A percentile compares a stretch with the other conserved stretches of the same genome.
Evolutionary conservation across 2,888 invertebrate species (phyloP).

Genomic region (Anaspis maculata): DNA sequence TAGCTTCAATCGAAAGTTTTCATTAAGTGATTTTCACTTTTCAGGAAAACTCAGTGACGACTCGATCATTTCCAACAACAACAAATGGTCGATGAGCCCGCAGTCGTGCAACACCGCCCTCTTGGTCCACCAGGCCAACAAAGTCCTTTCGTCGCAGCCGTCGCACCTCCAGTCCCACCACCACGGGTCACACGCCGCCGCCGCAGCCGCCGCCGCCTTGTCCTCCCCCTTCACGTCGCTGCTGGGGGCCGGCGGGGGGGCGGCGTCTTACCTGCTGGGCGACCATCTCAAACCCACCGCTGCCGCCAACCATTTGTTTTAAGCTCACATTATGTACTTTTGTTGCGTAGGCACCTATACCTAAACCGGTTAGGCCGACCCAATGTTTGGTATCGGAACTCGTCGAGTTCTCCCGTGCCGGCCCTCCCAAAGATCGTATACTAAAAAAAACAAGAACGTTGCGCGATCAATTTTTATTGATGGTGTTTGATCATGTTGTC

Average conservation of each 20-base stretch:
- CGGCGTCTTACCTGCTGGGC: conserved; percentile 52
- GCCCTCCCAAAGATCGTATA: no score
- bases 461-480: not conserved
- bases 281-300: conserved; percentile 54
- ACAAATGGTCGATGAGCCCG: conserved; percentile 44
- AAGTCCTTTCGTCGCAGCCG: conserved; percentile 42
- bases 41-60: conserved; percentile 43
- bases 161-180: conserved; percentile 35
- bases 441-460: not conserved
- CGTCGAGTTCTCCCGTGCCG: no score
- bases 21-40: conserved; percentile 18
- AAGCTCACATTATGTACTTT: conserved; percentile 26
- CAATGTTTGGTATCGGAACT: not conserved
- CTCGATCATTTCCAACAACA: conserved; percentile 39
- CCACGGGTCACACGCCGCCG: conserved; percentile 51
- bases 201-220: conserved; percentile 52
- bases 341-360: no score
- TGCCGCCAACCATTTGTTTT: conserved; percentile 56
- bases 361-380: no score
- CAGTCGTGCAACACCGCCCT: conserved; percentile 43
- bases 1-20: no score
- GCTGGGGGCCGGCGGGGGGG: conserved; percentile 48
- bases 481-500: no score
- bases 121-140: conserved; percentile 43
- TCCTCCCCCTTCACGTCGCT: conserved; percentile 52